These are phyloP conservation scores for Blastomussa wellsi DNA, from an alignment of 92 coral and sea anemone genomes.

Conservation along the genomic window DNA sequence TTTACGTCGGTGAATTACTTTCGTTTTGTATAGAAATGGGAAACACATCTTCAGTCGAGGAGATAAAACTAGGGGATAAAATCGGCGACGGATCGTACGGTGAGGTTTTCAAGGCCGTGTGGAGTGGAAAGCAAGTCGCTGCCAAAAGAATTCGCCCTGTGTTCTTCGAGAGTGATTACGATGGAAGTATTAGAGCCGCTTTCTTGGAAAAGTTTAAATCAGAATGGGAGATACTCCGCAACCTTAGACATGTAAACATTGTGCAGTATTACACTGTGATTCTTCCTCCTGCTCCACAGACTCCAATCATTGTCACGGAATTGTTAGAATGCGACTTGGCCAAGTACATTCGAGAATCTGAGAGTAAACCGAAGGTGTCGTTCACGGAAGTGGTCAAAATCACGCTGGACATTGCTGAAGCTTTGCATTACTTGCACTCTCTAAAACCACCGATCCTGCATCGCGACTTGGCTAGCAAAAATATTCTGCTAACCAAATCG, in stretches of 20 bases:
- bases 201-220: conserved; percentile 57
- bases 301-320: conserved; percentile 81
- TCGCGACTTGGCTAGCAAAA: conserved; percentile 83
- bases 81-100: conserved; percentile 81
- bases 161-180: conserved; percentile 67
- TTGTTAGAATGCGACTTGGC: conserved; percentile 70
- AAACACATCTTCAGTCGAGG: conserved; percentile 55
- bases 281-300: conserved; percentile 53
- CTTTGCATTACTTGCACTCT: conserved; percentile 66
- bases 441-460: conserved; percentile 60
- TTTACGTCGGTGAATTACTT: not conserved
- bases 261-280: conserved; percentile 79
- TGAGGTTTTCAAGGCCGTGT: conserved; percentile 73
- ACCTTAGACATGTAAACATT: conserved; percentile 67
- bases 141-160: conserved; percentile 68
- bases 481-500: conserved; percentile 58
- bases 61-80: conserved; percentile 60
- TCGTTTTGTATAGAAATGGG: conserved; percentile 54
- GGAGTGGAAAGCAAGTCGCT: conserved; percentile 72
- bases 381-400: conserved; percentile 69
- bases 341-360: conserved; percentile 45
- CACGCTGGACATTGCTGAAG: conserved; percentile 83
- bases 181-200: conserved; percentile 51
- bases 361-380: conserved; percentile 46
- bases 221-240: conserved; percentile 75